A percentile compares a stretch with the other conserved stretches of the same genome.
These are phyloP conservation scores for Ctenomys sociabilis DNA, from an alignment of 2,113 vertebrate genomes.

Conservation along the genomic window DNA sequence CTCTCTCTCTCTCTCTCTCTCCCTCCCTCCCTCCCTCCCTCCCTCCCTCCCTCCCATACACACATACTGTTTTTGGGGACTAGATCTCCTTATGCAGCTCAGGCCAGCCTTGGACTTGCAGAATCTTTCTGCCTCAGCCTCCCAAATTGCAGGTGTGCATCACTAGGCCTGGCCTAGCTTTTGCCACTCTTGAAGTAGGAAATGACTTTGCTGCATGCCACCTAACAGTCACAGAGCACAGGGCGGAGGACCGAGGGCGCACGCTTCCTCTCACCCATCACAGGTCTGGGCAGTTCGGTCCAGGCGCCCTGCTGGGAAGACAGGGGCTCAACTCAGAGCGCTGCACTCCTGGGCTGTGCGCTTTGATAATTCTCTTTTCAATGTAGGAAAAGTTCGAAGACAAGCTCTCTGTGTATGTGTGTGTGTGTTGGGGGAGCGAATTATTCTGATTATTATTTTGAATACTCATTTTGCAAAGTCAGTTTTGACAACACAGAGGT, in stretches of 20 bases:
- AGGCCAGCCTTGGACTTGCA: not conserved
- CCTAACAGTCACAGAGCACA: not conserved
- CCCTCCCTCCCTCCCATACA: not conserved
- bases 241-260: fast-evolving
- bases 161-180: not conserved
- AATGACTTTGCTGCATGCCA: not conserved
- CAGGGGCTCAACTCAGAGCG: not conserved
- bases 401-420: not conserved
- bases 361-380: not conserved
- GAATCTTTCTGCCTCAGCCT: not conserved
- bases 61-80: no score
- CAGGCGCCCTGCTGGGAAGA: not conserved
- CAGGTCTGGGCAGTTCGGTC: not conserved
- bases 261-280: not conserved
- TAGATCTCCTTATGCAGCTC: not conserved
- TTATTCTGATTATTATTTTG: not conserved
- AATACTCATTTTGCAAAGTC: not conserved
- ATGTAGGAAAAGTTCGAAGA: not conserved
- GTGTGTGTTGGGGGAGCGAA: not conserved
- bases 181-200: not conserved
- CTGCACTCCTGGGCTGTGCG: not conserved
- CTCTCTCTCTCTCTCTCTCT: no score
- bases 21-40: not conserved
- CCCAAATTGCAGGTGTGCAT: not conserved
- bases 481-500: not conserved